Evolutionary conservation across 2,888 invertebrate species (phyloP).

Genomic region (Metalampra italica): DNA sequence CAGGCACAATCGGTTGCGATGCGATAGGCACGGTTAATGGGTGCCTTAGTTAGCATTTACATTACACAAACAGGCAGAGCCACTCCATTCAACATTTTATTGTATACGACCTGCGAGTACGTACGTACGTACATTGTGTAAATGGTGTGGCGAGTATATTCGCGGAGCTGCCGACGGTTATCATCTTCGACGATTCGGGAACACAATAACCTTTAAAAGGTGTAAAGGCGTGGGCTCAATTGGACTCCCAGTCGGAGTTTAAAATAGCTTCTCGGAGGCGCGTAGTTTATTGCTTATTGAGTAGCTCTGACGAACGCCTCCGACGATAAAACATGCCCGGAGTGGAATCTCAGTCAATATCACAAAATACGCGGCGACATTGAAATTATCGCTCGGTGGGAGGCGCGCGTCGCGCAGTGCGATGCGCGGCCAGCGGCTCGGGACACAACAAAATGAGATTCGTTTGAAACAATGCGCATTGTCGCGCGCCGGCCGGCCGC

Average conservation of each 20-base stretch:
- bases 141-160: slow-evolving; percentile 14
- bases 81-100: slow-evolving; percentile 6
- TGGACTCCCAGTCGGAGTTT: slow-evolving; percentile 59
- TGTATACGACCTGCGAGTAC: too few species aligned
- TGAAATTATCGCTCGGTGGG: slow-evolving; percentile 75
- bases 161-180: slow-evolving; percentile 31
- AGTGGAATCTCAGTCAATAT: slow-evolving; percentile 75
- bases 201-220: slow-evolving; percentile 77
- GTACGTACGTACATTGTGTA: slow-evolving; percentile 20
- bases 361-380: slow-evolving; percentile 70
- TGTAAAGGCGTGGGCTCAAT: slow-evolving; percentile 70
- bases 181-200: slow-evolving; percentile 60
- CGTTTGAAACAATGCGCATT: slow-evolving; percentile 73
- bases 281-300: slow-evolving; percentile 78
- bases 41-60: slow-evolving; percentile 1
- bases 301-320: slow-evolving; percentile 71
- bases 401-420: slow-evolving; percentile 43
- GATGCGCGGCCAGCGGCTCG: slow-evolving; percentile 36
- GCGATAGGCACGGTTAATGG: not conserved
- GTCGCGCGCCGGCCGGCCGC: slow-evolving; percentile 44
- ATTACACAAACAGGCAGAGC: not conserved
- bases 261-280: slow-evolving; percentile 74
- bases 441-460: slow-evolving; percentile 69
- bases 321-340: slow-evolving; percentile 66
- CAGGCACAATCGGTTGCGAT: slow-evolving; percentile 3